Evolutionary conservation across 1,140 invertebrate genomes (phyloP).

Genomic region (Leptinotarsa defecta): DNA sequence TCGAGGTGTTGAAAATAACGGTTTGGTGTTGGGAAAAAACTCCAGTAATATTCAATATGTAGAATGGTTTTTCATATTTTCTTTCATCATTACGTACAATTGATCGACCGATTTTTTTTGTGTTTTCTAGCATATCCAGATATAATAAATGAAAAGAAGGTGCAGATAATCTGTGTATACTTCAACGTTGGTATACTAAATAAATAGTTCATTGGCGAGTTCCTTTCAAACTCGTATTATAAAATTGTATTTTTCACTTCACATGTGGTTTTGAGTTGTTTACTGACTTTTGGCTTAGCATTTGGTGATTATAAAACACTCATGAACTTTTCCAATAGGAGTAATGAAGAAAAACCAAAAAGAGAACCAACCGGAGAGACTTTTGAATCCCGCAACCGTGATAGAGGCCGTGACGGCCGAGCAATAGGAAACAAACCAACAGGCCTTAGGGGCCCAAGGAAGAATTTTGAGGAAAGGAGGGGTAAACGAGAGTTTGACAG

Average conservation of each 20-base stretch:
- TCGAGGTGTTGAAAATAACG: too few relatives aligned
- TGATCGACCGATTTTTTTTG: too few relatives aligned
- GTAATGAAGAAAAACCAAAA: conserved; percentile 44
- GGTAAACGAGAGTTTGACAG: conserved; percentile 92
- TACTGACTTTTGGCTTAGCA: not conserved
- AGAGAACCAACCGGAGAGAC: conserved; percentile 37
- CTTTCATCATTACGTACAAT: too few relatives aligned
- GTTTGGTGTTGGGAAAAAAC: too few relatives aligned
- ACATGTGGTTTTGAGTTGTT: not conserved
- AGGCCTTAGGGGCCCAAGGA: conserved; percentile 56
- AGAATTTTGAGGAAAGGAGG: conserved; percentile 70
- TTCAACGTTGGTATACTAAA: too few relatives aligned
- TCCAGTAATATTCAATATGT: too few relatives aligned
- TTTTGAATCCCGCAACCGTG: conserved; percentile 48
- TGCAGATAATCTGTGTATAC: too few relatives aligned
- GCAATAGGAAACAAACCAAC: conserved; percentile 55
- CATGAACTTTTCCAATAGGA: conserved; percentile 28
- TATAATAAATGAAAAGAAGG: too few relatives aligned
- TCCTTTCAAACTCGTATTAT: not conserved
- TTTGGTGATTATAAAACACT: not conserved
- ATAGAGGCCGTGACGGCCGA: conserved; percentile 56
- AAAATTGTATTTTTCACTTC: conserved; percentile 21
- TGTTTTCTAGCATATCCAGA: too few relatives aligned
- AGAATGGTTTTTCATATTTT: too few relatives aligned
- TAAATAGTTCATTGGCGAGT: too few relatives aligned